Base-by-base conservation (phyloP, 2,113 vertebrate genomes). In the Oryzias curvinotus region DNA sequence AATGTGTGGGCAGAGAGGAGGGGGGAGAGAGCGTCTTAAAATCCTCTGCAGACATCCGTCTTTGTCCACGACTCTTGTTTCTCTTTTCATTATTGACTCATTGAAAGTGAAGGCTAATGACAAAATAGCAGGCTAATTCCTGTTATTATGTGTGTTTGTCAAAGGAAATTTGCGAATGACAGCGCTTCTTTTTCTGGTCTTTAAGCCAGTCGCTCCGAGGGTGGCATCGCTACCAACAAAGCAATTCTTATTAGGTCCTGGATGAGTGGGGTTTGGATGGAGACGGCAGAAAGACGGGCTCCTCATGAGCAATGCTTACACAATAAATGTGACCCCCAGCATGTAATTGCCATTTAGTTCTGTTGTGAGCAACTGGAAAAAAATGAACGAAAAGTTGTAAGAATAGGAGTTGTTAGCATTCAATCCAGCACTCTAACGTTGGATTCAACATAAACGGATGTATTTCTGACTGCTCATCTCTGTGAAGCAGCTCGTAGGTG, bases 101-200 rank as follows among this genome's bases (percentile, higher is more conserved):
- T 90, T 88, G 69, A 85, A 83, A 88, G 81, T 85, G 85, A 86
- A 87, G 85, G 84, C 85, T 88, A 89, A 88, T 89, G 88, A 90
- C 88, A 91, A 92, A 91, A 91, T 85, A 86, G 81, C 80, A 23
- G 66, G 59, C 80, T 92, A 90, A 93, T 93, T 91, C 89, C 87
- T 82, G 87, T 91, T 89, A 93, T 93, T 93, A 91, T 65, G 75
- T 75, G 73, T 81, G 85, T 86, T 91, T 91, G 87, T 90, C 90
- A 84, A 74, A 80, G 77, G 77, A 68, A 89, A 85, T 89, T 56
- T 88, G 49, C 60, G 15, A 71, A 75, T 89, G 90, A 89, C 90
- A 88, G 85, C 56, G 26, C 78, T 78, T 69, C 73, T 84, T 75
- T 71, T 78, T 75, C 69, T 65, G 72, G 83, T 87, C 68, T 73